Evolutionary conservation across 2,888 invertebrate genomes (phyloP).

Genomic region (Yponomeuta plumbellus): DNA sequence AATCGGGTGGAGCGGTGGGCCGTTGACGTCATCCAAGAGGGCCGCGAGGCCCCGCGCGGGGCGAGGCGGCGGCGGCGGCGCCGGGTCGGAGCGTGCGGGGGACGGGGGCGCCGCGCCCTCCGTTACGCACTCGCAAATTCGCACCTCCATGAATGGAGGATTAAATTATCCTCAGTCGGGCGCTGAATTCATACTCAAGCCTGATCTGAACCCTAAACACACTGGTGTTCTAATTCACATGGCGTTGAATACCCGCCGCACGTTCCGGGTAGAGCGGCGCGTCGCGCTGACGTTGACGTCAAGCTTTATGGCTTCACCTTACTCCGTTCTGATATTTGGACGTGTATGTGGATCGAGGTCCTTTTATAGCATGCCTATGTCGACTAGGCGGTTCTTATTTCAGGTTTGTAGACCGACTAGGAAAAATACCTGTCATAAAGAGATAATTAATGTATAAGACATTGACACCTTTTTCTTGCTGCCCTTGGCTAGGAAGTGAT

Average conservation of each 20-base stretch:
- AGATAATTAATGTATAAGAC: no score
- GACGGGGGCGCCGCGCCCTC: slow-evolving; percentile 52
- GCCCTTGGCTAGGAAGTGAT: no score
- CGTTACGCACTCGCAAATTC: slow-evolving; percentile 72
- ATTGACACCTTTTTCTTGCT: no score
- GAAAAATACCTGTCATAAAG: neutral
- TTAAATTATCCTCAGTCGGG: slow-evolving; percentile 60
- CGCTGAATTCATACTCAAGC: slow-evolving; percentile 47
- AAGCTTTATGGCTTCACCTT: neutral
- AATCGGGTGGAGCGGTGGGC: slow-evolving; percentile 63
- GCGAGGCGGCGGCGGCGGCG: slow-evolving; percentile 21
- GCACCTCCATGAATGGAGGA: slow-evolving; percentile 71
- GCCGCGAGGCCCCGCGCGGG: slow-evolving; percentile 29
- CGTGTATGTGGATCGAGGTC: neutral
- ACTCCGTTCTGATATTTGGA: neutral
- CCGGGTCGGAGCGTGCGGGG: slow-evolving; percentile 32
- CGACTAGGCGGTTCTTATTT: neutral
- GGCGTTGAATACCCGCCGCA: slow-evolving; percentile 2
- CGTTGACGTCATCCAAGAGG: slow-evolving; percentile 65
- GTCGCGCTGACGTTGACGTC: neutral
- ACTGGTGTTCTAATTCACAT: slow-evolving; percentile 10
- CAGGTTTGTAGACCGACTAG: neutral
- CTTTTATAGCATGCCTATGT: no score
- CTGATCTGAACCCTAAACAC: slow-evolving; percentile 42
- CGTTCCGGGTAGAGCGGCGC: neutral